These are phyloP conservation scores for Copsychus sechellarum DNA, from an alignment of 2,113 vertebrate genomes.

Conservation along the genomic window DNA sequence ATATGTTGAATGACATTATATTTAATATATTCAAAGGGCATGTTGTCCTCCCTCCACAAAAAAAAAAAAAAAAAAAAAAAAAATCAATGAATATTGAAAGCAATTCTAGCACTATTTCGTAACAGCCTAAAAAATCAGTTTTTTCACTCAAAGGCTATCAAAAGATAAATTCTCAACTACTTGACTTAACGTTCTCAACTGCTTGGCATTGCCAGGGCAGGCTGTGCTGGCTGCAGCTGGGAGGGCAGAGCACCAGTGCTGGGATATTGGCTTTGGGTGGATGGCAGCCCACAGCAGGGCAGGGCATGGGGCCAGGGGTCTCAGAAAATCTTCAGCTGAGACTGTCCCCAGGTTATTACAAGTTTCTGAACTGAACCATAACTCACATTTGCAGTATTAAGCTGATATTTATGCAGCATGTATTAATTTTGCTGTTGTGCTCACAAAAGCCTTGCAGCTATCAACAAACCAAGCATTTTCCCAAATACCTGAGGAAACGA, in stretches of 20 bases:
- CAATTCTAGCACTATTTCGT: not conserved
- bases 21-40: not conserved
- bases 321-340: not conserved
- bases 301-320: not conserved
- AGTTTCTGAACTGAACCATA: not conserved
- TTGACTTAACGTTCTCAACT: not conserved
- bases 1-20: not conserved
- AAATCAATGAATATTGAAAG: not conserved
- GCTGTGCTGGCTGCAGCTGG: not conserved
- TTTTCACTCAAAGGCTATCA: not conserved
- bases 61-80: not conserved
- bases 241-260: not conserved
- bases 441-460: not conserved
- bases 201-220: not conserved
- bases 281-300: not conserved
- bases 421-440: not conserved
- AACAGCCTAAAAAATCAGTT: not conserved
- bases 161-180: not conserved
- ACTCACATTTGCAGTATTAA: not conserved
- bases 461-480: not conserved
- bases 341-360: not conserved
- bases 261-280: not conserved
- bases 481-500: not conserved
- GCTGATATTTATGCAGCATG: not conserved
- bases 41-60: rapidly evolving